Conservation (phyloP, 2,888 invertebrate genomes). For the Scaptodrosophila latifasciaeformis region DNA sequence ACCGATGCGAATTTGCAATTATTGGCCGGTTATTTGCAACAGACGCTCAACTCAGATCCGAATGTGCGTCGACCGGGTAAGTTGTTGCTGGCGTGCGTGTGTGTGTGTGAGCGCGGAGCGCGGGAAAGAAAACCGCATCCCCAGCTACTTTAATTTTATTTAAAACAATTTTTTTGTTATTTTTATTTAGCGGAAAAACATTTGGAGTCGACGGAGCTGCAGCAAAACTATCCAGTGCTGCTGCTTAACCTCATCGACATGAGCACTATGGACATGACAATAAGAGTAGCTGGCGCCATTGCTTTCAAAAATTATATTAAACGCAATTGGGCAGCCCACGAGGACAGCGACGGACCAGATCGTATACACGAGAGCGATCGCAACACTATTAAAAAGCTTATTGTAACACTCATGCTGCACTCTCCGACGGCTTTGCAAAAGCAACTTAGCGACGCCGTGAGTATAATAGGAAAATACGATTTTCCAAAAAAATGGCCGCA, state of each 20-base stretch:
- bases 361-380: conserved; percentile 89
- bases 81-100: conserved; percentile 40
- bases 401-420: conserved; percentile 94
- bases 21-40: conserved; percentile 88
- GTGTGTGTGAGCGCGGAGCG: conserved; percentile 26
- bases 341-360: conserved; percentile 85
- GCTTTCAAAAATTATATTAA: conserved; percentile 98
- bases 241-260: conserved; percentile 91
- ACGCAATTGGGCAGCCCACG: conserved; percentile 88
- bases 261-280: conserved; percentile 85
- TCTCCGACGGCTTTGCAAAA: conserved; percentile 93
- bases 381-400: conserved; percentile 86
- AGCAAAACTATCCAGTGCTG: conserved; percentile 92
- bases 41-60: conserved; percentile 90
- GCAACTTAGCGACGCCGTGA: conserved; percentile 95
- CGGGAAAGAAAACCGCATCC: conserved; percentile 41
- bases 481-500: conserved; percentile 98
- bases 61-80: conserved; percentile 89
- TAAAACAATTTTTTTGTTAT: conserved; percentile 68
- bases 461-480: conserved; percentile 96
- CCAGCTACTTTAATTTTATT: not conserved
- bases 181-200: conserved; percentile 87
- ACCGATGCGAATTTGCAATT: conserved; percentile 89
- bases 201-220: conserved; percentile 90
- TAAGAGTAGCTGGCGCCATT: conserved; percentile 92